phyloP scores from a whole-genome alignment of 1,140 invertebrate genomes.

The Sarcophaga peregrina region DNA sequence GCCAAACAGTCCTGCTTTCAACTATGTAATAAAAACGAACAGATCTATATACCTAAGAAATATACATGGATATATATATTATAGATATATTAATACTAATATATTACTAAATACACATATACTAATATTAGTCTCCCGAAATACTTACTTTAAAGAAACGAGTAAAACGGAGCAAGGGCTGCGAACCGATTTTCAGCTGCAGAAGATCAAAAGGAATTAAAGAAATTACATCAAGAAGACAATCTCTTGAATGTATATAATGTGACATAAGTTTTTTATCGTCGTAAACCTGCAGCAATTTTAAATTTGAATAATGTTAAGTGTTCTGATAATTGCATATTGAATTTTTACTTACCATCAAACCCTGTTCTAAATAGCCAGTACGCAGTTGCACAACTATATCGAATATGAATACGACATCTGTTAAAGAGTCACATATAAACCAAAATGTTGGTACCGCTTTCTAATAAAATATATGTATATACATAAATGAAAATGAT shows the following conservation, averaged over 20 bases:
- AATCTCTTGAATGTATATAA: slow-evolving; percentile 86
- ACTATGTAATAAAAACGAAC: slow-evolving; percentile 96
- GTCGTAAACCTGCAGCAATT: slow-evolving; percentile 77
- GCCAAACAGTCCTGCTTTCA: slow-evolving; percentile 93
- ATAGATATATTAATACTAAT: background rate
- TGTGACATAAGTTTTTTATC: slow-evolving; percentile 88
- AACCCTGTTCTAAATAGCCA: slow-evolving; percentile 94
- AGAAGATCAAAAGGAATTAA: slow-evolving; percentile 89
- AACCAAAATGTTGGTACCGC: slow-evolving; percentile 81
- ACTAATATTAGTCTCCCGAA: background rate
- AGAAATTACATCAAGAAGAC: slow-evolving; percentile 85
- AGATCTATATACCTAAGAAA: slow-evolving; percentile 84
- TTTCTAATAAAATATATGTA: slow-evolving; percentile 67
- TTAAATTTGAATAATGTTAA: no score
- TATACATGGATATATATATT: no score
- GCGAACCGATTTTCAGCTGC: slow-evolving; percentile 81
- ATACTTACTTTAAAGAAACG: slow-evolving; percentile 70
- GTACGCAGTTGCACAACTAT: slow-evolving; percentile 91
- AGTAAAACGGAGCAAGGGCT: slow-evolving; percentile 85
- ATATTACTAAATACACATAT: background rate
- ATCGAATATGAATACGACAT: slow-evolving; percentile 88
- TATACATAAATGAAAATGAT: background rate
- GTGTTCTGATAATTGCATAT: no score
- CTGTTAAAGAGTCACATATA: slow-evolving; percentile 83
- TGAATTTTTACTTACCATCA: slow-evolving; percentile 75